Conservation (phyloP, 2,888 invertebrate genomes). For the Coleophora deauratella region DNA sequence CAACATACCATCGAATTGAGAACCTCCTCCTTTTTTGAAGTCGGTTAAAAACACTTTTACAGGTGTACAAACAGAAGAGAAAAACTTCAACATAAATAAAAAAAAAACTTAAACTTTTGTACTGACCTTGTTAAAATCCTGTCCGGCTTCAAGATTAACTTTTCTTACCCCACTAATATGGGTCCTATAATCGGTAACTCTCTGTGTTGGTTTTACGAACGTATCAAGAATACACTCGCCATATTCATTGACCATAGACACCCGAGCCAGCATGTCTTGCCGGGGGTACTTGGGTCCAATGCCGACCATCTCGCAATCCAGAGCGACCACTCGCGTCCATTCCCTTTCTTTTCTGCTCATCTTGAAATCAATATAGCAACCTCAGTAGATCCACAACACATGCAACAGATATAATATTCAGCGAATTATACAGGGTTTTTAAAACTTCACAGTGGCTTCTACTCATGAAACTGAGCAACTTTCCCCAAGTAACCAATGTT, state of each 20-base stretch:
- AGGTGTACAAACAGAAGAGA: too few relatives aligned
- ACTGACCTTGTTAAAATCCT: background rate
- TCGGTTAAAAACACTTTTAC: too few relatives aligned
- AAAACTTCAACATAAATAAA: too few relatives aligned
- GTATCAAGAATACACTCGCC: background rate
- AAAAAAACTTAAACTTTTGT: too few relatives aligned
- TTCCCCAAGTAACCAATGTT: too few relatives aligned
- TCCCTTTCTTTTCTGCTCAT: background rate
- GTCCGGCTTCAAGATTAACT: conserved; percentile 54
- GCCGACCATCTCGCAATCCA: conserved; percentile 7
- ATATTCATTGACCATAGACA: background rate
- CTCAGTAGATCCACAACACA: too few relatives aligned
- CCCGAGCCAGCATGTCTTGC: conserved; percentile 2
- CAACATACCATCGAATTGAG: too few relatives aligned
- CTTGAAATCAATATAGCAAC: background rate
- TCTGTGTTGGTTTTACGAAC: background rate
- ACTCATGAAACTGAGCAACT: too few relatives aligned
- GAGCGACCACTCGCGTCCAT: background rate
- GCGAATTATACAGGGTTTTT: too few relatives aligned
- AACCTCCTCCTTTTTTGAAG: too few relatives aligned
- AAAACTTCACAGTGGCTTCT: too few relatives aligned
- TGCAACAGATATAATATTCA: too few relatives aligned
- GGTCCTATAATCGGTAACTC: conserved; percentile 79
- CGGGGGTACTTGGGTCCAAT: background rate
- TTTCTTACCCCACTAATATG: conserved; percentile 83